Evolutionary conservation across 1,140 invertebrate genomes (phyloP).

Genomic region (Telenomus remus): DNA sequence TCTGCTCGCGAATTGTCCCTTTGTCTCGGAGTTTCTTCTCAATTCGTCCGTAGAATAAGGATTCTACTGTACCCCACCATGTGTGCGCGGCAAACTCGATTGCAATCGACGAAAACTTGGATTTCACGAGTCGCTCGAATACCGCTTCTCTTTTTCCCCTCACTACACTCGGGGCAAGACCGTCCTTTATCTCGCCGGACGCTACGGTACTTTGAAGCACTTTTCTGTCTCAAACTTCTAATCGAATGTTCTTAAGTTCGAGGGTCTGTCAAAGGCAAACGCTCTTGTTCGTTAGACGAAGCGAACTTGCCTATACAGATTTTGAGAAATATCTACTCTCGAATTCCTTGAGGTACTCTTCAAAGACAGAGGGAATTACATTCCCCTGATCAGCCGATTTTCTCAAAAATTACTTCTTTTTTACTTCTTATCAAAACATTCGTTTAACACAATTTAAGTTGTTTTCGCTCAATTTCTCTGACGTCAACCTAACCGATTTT

Average conservation of each 20-base stretch:
- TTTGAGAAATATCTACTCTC: constrained; percentile 49
- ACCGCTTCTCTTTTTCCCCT: constrained; percentile 57
- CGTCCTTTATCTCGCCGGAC: constrained; percentile 60
- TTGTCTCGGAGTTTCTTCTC: constrained; percentile 52
- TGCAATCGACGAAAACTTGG: constrained; percentile 57
- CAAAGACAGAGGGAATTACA: constrained; percentile 39
- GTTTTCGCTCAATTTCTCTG: too few relatives aligned
- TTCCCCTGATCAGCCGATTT: constrained; percentile 29
- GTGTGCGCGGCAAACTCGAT: constrained; percentile 57
- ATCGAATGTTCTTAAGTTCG: constrained; percentile 60
- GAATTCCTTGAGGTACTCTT: constrained; percentile 42
- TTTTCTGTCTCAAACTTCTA: constrained; percentile 58
- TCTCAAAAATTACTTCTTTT: constrained; percentile 6
- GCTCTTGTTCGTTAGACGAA: constrained; percentile 57
- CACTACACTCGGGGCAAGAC: constrained; percentile 51
- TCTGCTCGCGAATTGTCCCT: constrained; percentile 47
- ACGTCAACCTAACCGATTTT: too few relatives aligned
- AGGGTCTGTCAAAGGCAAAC: constrained; percentile 58
- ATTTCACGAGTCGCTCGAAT: constrained; percentile 56
- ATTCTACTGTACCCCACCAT: constrained; percentile 39
- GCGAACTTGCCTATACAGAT: constrained; percentile 54
- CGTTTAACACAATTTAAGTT: too few relatives aligned
- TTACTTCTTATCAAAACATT: too few relatives aligned
- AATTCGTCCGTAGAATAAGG: constrained; percentile 51
- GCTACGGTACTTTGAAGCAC: constrained; percentile 55